phyloP scores from a whole-genome alignment of 2,113 vertebrate genomes.

The Ageneiosus marmoratus region DNA sequence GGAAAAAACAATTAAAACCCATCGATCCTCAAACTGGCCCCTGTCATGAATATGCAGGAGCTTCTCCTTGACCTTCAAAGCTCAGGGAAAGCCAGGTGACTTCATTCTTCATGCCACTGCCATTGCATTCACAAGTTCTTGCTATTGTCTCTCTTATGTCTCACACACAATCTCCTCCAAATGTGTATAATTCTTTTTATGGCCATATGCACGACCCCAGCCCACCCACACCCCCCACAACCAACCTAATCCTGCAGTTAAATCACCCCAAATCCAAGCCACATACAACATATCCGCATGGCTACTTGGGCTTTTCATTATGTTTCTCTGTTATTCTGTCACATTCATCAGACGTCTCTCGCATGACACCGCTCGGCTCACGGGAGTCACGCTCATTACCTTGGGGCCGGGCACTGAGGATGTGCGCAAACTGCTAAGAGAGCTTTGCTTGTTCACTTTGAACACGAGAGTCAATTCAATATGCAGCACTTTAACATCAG shows the following conservation, averaged over 20 bases:
- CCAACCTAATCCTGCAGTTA: constrained; percentile 33
- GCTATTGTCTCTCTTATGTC: not conserved
- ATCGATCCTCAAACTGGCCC: constrained; percentile 85
- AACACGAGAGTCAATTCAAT: constrained; percentile 37
- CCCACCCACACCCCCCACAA: not conserved
- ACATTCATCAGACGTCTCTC: constrained; percentile 41
- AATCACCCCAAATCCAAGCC: constrained; percentile 40
- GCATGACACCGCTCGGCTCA: constrained; percentile 33
- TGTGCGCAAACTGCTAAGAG: constrained; percentile 43
- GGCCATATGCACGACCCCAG: constrained; percentile 33
- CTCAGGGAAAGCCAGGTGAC: constrained; percentile 76
- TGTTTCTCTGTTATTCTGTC: constrained; percentile 51
- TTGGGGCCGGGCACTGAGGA: constrained; percentile 17
- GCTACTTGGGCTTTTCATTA: constrained; percentile 45
- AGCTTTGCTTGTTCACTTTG: constrained; percentile 14
- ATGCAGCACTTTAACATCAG: constrained; percentile 45
- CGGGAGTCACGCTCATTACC: constrained; percentile 49
- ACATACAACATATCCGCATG: not conserved
- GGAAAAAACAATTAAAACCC: constrained; percentile 99
- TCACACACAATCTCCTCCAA: constrained; percentile 6
- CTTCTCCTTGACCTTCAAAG: constrained; percentile 99
- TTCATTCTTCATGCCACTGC: constrained; percentile 75
- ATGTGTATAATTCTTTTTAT: constrained; percentile 49
- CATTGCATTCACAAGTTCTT: constrained; percentile 61
- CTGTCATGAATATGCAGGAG: constrained; percentile 98